Evolutionary conservation across 2,888 invertebrate genomes (phyloP), one percentile per base, ranked within the genome.

Genomic region (Drosophila histrio): DNA sequence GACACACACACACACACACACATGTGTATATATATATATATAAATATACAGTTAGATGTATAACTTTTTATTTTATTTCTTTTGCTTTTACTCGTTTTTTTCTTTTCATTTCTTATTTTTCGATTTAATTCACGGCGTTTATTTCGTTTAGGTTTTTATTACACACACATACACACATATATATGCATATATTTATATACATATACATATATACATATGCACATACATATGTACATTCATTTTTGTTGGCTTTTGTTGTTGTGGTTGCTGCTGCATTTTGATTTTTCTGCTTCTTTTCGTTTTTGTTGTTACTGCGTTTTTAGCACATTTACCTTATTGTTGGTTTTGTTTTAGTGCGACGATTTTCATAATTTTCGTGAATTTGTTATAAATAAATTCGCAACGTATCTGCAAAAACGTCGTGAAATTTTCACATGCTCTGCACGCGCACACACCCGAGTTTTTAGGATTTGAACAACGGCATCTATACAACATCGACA

Each of bases 401-500:
- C 84, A 83, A 68, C 80, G 79, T 83, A 68, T 77, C 65, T 77
- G 75, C 81, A 83, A 87, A 83, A 87, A 79, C 64, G 69, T 70
- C 69, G 85, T 72, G 62, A 72, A 79, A 72, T 76, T 84, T 85
- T 87, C 82, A 82, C 81, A 82, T 87, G 63, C 79, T 87, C 87
- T 82, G 79, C 83, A 68, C 75, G 81, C 77, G 72, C 87, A 80
- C 72, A 88, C 87, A 83, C 87, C 84, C 78, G 88, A 80, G 79
- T 87, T 88, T 84, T 88, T 72, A 69, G 82, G 73, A 82, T 66
- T 67, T 76, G 54, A 81, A 72, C 73, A 74, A 71, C 64, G 64
- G 66, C 70, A 74, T 71, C 73, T 66, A 24, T 24, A 74, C 63
- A 61, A 60, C 58, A 78, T 68, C 62, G 60, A 70, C 66, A 57